Conservation (phyloP, 1,140 invertebrate species). For the Drosophila ananassae region DNA sequence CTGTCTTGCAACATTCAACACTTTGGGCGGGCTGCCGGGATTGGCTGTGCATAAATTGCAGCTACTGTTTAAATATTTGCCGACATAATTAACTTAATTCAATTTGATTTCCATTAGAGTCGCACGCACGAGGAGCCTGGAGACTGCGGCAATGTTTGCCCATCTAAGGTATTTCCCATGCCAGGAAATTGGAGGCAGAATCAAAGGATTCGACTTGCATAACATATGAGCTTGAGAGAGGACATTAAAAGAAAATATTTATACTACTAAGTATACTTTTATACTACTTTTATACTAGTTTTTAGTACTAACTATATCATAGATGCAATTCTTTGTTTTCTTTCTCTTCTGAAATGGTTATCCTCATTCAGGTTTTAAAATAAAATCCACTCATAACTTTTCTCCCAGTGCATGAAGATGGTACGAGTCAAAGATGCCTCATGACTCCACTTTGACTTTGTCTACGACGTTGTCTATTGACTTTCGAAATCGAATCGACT, state of each 20-base stretch:
- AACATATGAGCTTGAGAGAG: constrained; percentile 51
- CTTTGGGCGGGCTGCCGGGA: neutral
- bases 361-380: too few relatives aligned
- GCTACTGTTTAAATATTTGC: constrained; percentile 84
- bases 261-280: neutral
- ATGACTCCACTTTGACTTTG: constrained; percentile 41
- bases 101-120: constrained; percentile 82
- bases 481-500: constrained; percentile 72
- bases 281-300: too few relatives aligned
- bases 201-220: constrained; percentile 68
- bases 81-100: constrained; percentile 84
- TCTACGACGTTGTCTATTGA: constrained; percentile 62
- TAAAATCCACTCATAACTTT: neutral
- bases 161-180: constrained; percentile 44
- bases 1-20: neutral
- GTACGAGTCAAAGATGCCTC: constrained; percentile 21
- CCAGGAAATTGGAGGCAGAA: constrained; percentile 29
- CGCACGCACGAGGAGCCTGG: constrained; percentile 42
- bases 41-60: constrained; percentile 67
- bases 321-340: too few relatives aligned
- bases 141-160: constrained; percentile 59
- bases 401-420: constrained; percentile 17
- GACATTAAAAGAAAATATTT: neutral
- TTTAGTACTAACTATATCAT: too few relatives aligned
- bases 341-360: too few relatives aligned